These are phyloP conservation scores for Scaptomyza hsui DNA, from an alignment of 1,140 invertebrate species.

Conservation along the genomic window DNA sequence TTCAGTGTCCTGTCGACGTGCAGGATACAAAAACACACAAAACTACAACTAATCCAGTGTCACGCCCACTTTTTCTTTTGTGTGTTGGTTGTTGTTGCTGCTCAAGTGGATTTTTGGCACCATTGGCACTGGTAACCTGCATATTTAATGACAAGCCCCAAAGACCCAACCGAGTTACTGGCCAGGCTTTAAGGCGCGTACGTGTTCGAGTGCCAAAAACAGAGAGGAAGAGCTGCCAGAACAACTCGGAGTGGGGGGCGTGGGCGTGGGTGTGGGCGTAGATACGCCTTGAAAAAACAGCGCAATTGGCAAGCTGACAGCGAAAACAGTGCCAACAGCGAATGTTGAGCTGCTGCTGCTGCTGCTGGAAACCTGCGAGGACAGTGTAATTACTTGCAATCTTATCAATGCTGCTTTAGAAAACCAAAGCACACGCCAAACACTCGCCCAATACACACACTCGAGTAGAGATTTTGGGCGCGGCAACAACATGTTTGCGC, in stretches of 20 bases:
- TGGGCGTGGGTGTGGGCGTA: conserved; percentile 12
- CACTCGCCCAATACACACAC: neutral
- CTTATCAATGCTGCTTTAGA: conserved; percentile 38
- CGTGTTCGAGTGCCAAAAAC: conserved; percentile 75
- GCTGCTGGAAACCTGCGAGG: conserved; percentile 9
- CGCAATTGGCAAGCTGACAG: conserved; percentile 46
- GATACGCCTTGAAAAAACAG: neutral
- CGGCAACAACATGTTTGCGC: conserved; percentile 19
- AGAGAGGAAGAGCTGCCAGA: conserved; percentile 34
- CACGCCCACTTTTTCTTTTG: conserved; percentile 25
- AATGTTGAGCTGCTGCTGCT: conserved; percentile 6
- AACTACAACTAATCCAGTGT: conserved; percentile 78
- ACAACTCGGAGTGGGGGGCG: no score
- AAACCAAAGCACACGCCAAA: conserved; percentile 16
- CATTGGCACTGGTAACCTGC: conserved; percentile 82
- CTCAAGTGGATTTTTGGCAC: conserved; percentile 77
- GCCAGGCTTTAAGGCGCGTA: conserved; percentile 28
- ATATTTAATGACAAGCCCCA: conserved; percentile 76
- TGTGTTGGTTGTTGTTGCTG: conserved; percentile 18
- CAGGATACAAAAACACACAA: conserved; percentile 23
- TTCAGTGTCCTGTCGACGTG: conserved; percentile 27
- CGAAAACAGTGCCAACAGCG: conserved; percentile 21
- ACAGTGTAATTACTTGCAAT: conserved; percentile 52
- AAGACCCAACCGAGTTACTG: neutral
- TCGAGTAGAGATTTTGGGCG: neutral